A percentile compares a stretch with the other conserved stretches of the same genome.
Evolutionary conservation across 2,888 invertebrate species (phyloP).

Genomic region (Imbricaverruca yamaguchii): DNA sequence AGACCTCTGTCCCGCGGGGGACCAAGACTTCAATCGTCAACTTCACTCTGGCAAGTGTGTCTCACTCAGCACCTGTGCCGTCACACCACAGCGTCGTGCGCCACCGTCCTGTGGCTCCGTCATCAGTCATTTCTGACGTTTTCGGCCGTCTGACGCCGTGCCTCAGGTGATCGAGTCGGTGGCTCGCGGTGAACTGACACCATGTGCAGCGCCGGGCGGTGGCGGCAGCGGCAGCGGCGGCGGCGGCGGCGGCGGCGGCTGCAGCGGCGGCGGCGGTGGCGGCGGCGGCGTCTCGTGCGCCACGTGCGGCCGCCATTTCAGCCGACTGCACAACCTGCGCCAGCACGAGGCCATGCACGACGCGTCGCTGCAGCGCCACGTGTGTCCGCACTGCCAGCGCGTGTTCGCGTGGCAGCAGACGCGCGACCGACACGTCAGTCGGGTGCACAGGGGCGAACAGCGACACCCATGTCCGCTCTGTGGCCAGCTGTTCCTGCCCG

Average conservation of each 20-base stretch:
- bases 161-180: background rate
- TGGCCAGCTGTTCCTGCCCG: constrained; percentile 24
- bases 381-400: constrained; percentile 26
- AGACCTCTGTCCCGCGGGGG: too few relatives aligned
- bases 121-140: too few relatives aligned
- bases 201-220: background rate
- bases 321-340: constrained; percentile 29
- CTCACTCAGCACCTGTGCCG: too few relatives aligned
- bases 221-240: background rate
- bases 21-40: too few relatives aligned
- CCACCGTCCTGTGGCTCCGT: too few relatives aligned
- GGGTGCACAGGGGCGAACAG: constrained; percentile 23
- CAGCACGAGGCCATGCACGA: constrained; percentile 32
- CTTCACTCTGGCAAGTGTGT: too few relatives aligned
- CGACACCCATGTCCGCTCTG: constrained; percentile 25
- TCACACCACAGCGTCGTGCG: too few relatives aligned
- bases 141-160: background rate
- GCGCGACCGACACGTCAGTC: constrained; percentile 26
- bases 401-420: constrained; percentile 31
- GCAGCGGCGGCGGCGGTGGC: background rate
- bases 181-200: background rate
- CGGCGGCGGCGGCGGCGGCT: background rate
- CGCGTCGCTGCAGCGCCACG: constrained; percentile 29
- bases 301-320: constrained; percentile 28
- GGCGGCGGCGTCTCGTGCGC: constrained; percentile 21